Percentiles rank a stretch among this genome's conserved stretches.
These are phyloP conservation scores for Antennarius maculatus DNA, from an alignment of 2,797 vertebrate genomes.

Conservation along the genomic window DNA sequence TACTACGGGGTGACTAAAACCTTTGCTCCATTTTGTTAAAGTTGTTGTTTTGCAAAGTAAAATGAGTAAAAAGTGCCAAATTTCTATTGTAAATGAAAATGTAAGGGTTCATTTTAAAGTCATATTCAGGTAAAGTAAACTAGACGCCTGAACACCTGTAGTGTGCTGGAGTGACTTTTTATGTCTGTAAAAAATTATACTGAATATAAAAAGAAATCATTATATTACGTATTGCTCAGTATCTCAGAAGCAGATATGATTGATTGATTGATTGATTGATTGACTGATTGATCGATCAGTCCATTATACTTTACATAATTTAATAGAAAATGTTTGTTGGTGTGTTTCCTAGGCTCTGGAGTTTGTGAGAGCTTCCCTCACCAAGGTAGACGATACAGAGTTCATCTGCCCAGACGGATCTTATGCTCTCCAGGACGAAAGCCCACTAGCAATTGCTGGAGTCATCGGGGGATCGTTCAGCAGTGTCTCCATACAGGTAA, in stretches of 20 bases:
- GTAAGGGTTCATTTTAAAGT: constrained; percentile 43
- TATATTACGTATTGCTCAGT: too few species aligned
- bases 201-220: too few species aligned
- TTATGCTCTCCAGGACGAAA: constrained; percentile 94
- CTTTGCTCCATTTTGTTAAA: constrained; percentile 22
- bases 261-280: too few species aligned
- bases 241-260: too few species aligned
- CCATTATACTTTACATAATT: too few species aligned
- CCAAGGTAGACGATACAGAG: constrained; percentile 98
- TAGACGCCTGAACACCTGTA: too few species aligned
- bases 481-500: constrained; percentile 99
- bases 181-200: not conserved
- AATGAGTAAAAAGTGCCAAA: constrained; percentile 14
- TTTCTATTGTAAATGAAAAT: constrained; percentile 39
- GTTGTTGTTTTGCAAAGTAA: constrained; percentile 20
- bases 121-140: constrained; percentile 45
- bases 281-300: too few species aligned
- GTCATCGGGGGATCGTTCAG: constrained; percentile 97
- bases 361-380: constrained; percentile 96
- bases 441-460: constrained; percentile 91
- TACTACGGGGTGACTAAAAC: constrained; percentile 1
- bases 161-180: constrained; percentile 27
- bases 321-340: constrained; percentile 17
- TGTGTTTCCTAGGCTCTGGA: constrained; percentile 86
- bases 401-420: constrained; percentile 99